Evolutionary conservation across 2,797 vertebrate species (phyloP).

Genomic region (Gymnoscopelus braueri): DNA sequence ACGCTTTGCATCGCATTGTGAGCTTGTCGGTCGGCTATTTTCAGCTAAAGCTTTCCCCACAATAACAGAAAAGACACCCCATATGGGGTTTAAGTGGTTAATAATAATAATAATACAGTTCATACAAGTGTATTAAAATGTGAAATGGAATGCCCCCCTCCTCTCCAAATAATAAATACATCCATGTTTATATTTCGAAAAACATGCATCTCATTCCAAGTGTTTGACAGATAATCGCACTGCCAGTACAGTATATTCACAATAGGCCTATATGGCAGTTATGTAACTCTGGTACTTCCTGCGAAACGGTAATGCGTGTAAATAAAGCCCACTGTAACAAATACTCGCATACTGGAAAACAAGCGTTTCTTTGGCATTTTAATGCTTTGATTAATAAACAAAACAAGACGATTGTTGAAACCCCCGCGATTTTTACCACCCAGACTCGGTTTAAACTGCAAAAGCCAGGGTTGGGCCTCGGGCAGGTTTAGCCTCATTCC

Average conservation of each 20-base stretch:
- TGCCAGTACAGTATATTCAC: constrained; percentile 16
- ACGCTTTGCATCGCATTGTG: no score
- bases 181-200: neutral
- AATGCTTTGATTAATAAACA: neutral
- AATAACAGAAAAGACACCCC: no score
- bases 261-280: constrained; percentile 33
- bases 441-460: neutral
- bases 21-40: no score
- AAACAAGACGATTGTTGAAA: neutral
- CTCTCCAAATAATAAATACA: neutral
- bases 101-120: neutral
- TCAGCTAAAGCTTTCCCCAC: no score
- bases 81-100: no score
- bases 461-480: constrained; percentile 49
- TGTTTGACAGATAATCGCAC: neutral
- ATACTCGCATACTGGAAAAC: neutral
- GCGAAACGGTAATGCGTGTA: constrained; percentile 20
- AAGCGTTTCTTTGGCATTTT: neutral
- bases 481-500: constrained; percentile 78
- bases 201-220: neutral
- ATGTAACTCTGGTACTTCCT: constrained; percentile 39
- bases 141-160: no score
- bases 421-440: neutral
- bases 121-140: no score
- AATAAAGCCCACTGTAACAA: constrained; percentile 8